Conservation (phyloP, 2,888 invertebrate genomes). For the Lomographa bimaculata region DNA sequence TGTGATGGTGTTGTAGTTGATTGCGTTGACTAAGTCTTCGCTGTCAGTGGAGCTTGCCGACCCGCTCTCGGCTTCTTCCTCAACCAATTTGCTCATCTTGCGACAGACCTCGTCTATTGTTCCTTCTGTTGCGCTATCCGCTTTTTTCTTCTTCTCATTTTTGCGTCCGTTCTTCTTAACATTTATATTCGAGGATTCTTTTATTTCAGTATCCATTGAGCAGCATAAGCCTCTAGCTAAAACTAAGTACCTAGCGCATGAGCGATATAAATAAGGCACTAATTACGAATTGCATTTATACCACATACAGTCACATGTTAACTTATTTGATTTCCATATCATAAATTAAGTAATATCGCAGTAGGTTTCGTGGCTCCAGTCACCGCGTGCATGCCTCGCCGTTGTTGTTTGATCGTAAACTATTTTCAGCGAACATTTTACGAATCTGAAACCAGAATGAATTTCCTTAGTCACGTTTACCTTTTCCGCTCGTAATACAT, state of each 20-base stretch:
- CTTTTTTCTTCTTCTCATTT: conserved; percentile 76
- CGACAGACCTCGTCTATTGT: conserved; percentile 46
- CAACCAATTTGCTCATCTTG: conserved; percentile 46
- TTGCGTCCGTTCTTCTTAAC: conserved; percentile 56
- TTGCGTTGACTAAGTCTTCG: conserved; percentile 85
- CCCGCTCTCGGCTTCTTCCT: conserved; percentile 43
- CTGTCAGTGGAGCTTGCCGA: conserved; percentile 84
- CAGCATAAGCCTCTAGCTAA: conserved; percentile 55
- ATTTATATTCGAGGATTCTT: conserved; percentile 49
- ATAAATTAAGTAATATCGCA: conserved; percentile 62
- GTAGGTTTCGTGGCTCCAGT: conserved; percentile 50
- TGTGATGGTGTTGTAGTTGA: conserved; percentile 88
- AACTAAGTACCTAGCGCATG: conserved; percentile 44
- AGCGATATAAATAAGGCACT: conserved; percentile 47
- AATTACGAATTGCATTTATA: conserved; percentile 42
- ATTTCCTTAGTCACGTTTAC: conserved; percentile 39
- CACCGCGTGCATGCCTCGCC: conserved; percentile 59
- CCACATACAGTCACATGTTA: conserved; percentile 71
- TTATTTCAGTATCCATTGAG: conserved; percentile 71
- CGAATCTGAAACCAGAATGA: conserved; percentile 52
- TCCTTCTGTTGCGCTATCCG: conserved; percentile 41
- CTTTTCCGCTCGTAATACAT: conserved; percentile 18
- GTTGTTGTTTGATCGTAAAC: conserved; percentile 44
- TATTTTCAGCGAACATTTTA: conserved; percentile 52
- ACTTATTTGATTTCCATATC: conserved; percentile 38